These are phyloP conservation scores for Harpalus rufipes DNA, from an alignment of 2,888 invertebrate genomes.

Conservation along the genomic window DNA sequence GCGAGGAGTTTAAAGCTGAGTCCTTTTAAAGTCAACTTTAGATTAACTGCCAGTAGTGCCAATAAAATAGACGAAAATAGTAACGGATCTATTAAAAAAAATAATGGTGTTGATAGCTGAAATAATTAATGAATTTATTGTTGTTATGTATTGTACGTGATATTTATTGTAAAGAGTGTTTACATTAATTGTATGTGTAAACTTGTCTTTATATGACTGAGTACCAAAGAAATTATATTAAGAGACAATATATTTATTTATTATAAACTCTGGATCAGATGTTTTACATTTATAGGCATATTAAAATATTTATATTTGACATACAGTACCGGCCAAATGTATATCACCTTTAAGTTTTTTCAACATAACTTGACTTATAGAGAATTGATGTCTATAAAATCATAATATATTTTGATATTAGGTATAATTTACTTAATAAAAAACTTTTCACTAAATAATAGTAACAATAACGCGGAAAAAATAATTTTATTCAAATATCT, in stretches of 20 bases:
- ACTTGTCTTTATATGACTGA: neutral
- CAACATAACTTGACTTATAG: too few species aligned
- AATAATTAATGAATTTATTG: too few species aligned
- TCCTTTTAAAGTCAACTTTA: conserved; percentile 73
- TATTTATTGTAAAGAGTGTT: neutral
- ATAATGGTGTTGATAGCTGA: conserved; percentile 12
- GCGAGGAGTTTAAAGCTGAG: conserved; percentile 74
- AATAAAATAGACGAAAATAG: conserved; percentile 70
- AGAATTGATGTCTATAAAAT: too few species aligned
- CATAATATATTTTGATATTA: too few species aligned
- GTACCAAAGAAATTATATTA: neutral
- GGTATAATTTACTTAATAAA: too few species aligned
- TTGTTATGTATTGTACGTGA: neutral
- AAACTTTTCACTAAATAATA: too few species aligned
- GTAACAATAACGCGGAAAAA: too few species aligned
- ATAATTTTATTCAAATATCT: too few species aligned
- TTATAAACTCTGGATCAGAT: neutral
- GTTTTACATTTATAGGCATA: too few species aligned
- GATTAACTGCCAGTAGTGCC: conserved; percentile 74
- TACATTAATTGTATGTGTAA: neutral
- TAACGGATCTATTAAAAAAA: neutral
- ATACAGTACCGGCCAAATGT: too few species aligned
- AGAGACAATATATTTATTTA: neutral
- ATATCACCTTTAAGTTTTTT: too few species aligned
- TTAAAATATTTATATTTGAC: too few species aligned